Evolutionary conservation across 37 sponge, comb jelly and placozoan genomes (phyloP), one percentile per base, ranked within the genome.

Genomic region (Spongilla lacustris): DNA sequence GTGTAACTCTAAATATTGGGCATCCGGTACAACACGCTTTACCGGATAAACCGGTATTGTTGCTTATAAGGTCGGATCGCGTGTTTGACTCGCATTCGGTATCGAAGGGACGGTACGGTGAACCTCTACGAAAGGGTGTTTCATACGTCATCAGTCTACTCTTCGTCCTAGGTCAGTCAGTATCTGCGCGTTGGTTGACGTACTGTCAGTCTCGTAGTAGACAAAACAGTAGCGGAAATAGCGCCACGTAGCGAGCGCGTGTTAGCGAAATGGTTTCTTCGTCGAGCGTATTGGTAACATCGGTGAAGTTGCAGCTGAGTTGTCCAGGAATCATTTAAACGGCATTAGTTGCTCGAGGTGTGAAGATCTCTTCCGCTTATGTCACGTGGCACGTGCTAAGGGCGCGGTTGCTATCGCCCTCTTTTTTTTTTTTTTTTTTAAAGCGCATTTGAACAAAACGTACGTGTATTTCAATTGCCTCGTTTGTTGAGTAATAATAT

Each of bases 51-150:
- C 58, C 58, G 58, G 58, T 58, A 19, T 58, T 10, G 58, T 17
- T 6, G 1, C 58, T 17, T 58, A 58, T 58, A 58, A 58, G n/a
- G 11, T 1, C 14, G 21, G 19, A 17, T 6, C 58, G 58, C 58
- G 19, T 58, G 58, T 58, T 58, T 17, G 19, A 58, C 1, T 14
- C 21, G 58, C 58, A 58, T 10, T 58, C 19, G 21, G 58, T 17
- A 58, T 58, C 58, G 58, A 58, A 58, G 58, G 58, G 58, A 58
- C 58, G 58, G 58, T 58, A 58, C 58, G 58, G 58, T 58, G 58
- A 58, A 58, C 14, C 58, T 58, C 58, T 58, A 58, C 58, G 1
- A 6, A 3, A 41, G 41, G 19, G 58, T 58, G 58, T 58, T 58
- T 58, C 58, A 58, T 58, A 58, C 58, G 58, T 58, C 58, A 58